These are phyloP conservation scores for Halichoerus grypus DNA, from an alignment of 2,113 vertebrate species.

Conservation along the genomic window DNA sequence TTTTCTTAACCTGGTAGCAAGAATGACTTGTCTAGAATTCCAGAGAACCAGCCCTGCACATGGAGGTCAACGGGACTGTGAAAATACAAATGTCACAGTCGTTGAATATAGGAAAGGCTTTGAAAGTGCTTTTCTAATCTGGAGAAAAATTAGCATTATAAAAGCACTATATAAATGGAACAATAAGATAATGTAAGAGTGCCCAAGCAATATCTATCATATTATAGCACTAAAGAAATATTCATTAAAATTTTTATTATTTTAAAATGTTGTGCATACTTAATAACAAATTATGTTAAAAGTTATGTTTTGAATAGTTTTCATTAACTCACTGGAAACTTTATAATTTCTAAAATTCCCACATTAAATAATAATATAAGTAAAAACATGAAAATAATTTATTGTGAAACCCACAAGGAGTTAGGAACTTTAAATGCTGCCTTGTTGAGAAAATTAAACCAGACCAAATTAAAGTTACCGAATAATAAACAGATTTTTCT, in stretches of 20 bases:
- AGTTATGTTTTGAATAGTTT: not conserved
- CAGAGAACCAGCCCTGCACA: not conserved
- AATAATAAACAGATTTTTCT: not conserved
- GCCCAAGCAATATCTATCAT: not conserved
- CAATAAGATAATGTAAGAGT: not conserved
- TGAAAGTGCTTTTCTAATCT: not conserved
- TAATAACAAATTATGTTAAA: not conserved
- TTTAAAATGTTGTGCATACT: not conserved
- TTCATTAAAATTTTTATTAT: not conserved
- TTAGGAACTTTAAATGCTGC: not conserved
- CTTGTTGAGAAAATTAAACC: not conserved
- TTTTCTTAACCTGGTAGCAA: not conserved
- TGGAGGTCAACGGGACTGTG: not conserved
- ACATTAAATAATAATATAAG: not conserved
- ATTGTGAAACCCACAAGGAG: not conserved
- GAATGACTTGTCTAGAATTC: not conserved
- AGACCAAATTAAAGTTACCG: not conserved
- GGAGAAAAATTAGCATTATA: not conserved
- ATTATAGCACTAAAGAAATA: not conserved
- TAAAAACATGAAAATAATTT: conserved; percentile 1
- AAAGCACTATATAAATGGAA: not conserved
- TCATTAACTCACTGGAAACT: not conserved
- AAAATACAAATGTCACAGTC: not conserved
- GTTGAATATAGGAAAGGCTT: not conserved
- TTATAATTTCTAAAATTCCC: not conserved